A percentile compares a stretch with the other conserved stretches of the same genome.
Evolutionary conservation across 2,113 vertebrate genomes (phyloP).

Genomic region (Neopipo cinnamomea): DNA sequence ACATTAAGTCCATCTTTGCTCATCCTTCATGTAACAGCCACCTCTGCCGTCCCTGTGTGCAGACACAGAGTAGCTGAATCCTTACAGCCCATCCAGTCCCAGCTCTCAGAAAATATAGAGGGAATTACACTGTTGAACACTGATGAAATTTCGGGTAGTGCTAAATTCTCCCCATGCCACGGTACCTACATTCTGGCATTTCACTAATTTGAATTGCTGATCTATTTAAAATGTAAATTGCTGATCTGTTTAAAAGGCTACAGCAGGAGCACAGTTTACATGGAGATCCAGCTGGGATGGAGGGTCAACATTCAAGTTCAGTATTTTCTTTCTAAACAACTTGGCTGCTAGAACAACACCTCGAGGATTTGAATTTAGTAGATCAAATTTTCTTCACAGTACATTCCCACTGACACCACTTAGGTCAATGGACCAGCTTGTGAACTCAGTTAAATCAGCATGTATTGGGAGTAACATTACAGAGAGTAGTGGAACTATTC

Average conservation of each 20-base stretch:
- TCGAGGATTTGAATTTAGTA: conserved; percentile 67
- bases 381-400: conserved; percentile 62
- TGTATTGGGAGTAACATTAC: conserved; percentile 50
- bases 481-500: conserved; percentile 49
- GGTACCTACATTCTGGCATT: conserved; percentile 33
- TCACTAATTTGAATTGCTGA: conserved; percentile 56
- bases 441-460: conserved; percentile 62
- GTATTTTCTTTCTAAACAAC: conserved; percentile 65
- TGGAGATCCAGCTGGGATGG: conserved; percentile 62
- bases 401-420: conserved; percentile 62
- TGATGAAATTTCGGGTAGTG: conserved; percentile 6
- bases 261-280: conserved; percentile 61
- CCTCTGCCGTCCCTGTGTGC: not conserved
- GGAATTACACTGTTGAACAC: not conserved
- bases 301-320: conserved; percentile 65
- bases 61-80: not conserved
- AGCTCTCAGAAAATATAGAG: not conserved
- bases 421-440: conserved; percentile 68
- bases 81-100: not conserved
- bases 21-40: not conserved
- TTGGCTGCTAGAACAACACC: conserved; percentile 62
- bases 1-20: not conserved
- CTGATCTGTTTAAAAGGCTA: conserved; percentile 67
- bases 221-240: conserved; percentile 69
- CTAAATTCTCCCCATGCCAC: not conserved